phyloP scores from a whole-genome alignment of 2,113 vertebrate species.

The Peromyscus maniculatus region DNA sequence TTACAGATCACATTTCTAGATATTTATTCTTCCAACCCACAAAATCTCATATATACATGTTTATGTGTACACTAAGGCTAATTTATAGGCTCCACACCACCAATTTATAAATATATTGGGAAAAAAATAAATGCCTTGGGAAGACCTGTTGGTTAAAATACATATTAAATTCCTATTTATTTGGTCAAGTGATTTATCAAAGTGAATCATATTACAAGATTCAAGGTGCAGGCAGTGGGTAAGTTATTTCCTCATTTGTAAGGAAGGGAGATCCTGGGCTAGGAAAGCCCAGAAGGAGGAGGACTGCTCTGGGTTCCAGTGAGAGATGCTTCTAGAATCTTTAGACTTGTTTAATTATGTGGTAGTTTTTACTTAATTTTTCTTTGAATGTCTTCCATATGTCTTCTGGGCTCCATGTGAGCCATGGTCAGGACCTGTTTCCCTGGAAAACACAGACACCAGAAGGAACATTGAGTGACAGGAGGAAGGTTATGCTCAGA shows the following conservation, averaged over 20 bases:
- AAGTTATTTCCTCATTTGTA: neutral
- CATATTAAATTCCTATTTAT: neutral
- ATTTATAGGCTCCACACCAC: accelerated
- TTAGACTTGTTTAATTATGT: neutral
- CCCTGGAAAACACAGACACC: slow-evolving; percentile 40
- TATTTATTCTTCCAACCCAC: neutral
- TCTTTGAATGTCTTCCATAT: neutral
- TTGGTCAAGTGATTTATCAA: neutral
- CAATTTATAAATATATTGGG: neutral
- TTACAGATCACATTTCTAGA: neutral
- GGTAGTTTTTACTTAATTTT: neutral
- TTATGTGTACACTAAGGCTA: neutral
- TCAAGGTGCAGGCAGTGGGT: accelerated
- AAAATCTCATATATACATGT: neutral
- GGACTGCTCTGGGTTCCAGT: neutral
- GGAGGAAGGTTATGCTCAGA: accelerated
- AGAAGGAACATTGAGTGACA: neutral
- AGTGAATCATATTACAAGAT: neutral
- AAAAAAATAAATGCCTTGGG: too few relatives aligned
- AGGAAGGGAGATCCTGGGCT: neutral
- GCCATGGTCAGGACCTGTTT: neutral
- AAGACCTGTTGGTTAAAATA: neutral
- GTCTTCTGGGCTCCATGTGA: neutral
- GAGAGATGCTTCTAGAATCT: neutral
- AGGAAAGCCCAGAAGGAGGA: neutral